A percentile compares a stretch with the other conserved stretches of the same genome.
Conservation (phyloP, 1,140 invertebrate genomes). For the Drosophila tropicalis region DNA sequence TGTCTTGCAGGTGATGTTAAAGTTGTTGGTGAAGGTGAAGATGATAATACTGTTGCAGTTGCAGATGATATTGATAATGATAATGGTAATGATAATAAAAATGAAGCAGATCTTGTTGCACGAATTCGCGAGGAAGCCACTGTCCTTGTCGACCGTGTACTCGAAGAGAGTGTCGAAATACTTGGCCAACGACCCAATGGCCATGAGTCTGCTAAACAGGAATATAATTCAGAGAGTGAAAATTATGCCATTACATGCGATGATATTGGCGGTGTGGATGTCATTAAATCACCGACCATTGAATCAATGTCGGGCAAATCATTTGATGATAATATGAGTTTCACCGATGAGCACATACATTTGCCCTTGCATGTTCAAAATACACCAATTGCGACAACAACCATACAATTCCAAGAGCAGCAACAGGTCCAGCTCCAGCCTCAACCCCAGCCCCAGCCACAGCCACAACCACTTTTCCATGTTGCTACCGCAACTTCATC, state of each 20-base stretch:
- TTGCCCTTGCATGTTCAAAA: conserved; percentile 71
- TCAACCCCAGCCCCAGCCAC: conserved; percentile 32
- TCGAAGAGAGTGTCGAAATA: conserved; percentile 80
- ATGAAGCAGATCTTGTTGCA: conserved; percentile 59
- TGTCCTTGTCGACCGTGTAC: conserved; percentile 79
- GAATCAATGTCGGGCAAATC: conserved; percentile 83
- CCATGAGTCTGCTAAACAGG: conserved; percentile 60
- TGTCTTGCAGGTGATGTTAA: conserved; percentile 76
- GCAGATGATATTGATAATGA: conserved; percentile 43
- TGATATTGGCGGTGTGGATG: conserved; percentile 79
- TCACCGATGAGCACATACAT: conserved; percentile 76
- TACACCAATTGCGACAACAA: conserved; percentile 44
- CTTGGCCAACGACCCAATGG: conserved; percentile 71
- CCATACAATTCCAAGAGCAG: conserved; percentile 61
- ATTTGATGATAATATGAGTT: conserved; percentile 83
- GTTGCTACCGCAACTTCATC: conserved; percentile 50
- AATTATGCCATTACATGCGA: conserved; percentile 83
- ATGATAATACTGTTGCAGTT: conserved; percentile 44
- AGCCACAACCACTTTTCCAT: conserved; percentile 39
- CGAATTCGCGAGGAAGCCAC: conserved; percentile 77
- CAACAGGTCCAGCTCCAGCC: conserved; percentile 33
- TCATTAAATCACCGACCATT: conserved; percentile 83
- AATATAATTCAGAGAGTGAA: conserved; percentile 83
- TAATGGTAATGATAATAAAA: conserved; percentile 49
- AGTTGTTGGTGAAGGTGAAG: conserved; percentile 72